phyloP scores from a whole-genome alignment of 2,888 invertebrate species.

The Dicyrtoma fusca region DNA sequence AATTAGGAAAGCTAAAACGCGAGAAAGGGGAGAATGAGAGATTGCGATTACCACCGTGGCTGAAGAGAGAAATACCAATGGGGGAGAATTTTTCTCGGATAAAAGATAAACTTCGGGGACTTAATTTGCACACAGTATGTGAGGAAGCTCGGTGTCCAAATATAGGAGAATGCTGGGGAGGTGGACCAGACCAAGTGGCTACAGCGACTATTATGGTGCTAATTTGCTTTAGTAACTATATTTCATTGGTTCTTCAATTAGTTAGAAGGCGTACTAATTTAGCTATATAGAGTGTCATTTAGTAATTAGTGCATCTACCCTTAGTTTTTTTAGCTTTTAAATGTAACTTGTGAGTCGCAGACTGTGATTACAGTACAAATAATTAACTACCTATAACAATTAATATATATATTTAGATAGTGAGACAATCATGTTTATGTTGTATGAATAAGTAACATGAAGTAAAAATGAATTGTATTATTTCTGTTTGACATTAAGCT shows the following conservation, averaged over 20 bases:
- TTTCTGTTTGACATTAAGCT: slow-evolving; percentile 69
- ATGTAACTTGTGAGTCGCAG: too few relatives aligned
- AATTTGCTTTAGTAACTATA: background rate
- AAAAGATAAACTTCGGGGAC: slow-evolving; percentile 79
- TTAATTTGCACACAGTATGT: slow-evolving; percentile 93
- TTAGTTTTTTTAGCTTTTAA: too few relatives aligned
- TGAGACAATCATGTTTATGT: too few relatives aligned
- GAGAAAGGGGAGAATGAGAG: slow-evolving; percentile 78
- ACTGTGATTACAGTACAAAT: too few relatives aligned
- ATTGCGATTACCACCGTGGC: slow-evolving; percentile 88
- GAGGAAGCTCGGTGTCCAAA: slow-evolving; percentile 98
- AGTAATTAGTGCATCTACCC: too few relatives aligned
- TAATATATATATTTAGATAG: too few relatives aligned
- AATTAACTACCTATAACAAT: too few relatives aligned
- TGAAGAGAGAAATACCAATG: slow-evolving; percentile 90
- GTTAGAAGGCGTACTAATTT: too few relatives aligned
- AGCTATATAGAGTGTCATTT: too few relatives aligned
- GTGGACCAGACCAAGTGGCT: slow-evolving; percentile 90
- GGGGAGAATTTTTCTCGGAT: slow-evolving; percentile 83
- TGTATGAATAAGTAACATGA: too few relatives aligned
- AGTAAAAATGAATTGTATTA: background rate
- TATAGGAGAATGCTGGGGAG: slow-evolving; percentile 99
- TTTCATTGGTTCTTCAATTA: background rate
- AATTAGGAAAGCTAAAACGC: slow-evolving; percentile 74
- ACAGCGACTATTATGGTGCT: slow-evolving; percentile 98